A percentile compares a stretch with the other conserved stretches of the same genome.
These are phyloP conservation scores for Helostoma temminkii DNA, from an alignment of 2,797 vertebrate genomes.

Conservation along the genomic window DNA sequence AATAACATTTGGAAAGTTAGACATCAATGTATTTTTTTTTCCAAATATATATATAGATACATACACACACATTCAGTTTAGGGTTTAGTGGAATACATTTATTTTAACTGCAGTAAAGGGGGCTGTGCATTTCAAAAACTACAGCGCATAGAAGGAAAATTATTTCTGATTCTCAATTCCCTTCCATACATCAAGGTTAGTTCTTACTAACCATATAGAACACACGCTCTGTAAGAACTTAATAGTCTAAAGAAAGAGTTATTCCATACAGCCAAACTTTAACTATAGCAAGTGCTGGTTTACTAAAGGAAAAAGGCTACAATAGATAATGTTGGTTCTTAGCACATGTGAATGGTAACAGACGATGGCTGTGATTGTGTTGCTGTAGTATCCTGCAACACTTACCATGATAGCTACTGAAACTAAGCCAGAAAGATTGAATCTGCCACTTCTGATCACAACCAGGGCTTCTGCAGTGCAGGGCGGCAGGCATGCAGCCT, in stretches of 20 bases:
- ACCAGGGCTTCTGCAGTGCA: slow-evolving; percentile 70
- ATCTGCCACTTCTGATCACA: slow-evolving; percentile 65
- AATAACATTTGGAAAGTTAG: slow-evolving; percentile 81
- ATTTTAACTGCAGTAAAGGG: slow-evolving; percentile 60
- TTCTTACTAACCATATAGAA: slow-evolving; percentile 37
- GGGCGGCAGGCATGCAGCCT: slow-evolving; percentile 61
- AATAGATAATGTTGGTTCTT: slow-evolving; percentile 16
- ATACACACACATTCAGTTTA: slow-evolving; percentile 74
- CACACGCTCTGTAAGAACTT: slow-evolving; percentile 12
- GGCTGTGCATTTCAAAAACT: slow-evolving; percentile 50
- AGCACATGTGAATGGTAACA: slow-evolving; percentile 40
- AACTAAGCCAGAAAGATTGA: slow-evolving; percentile 62
- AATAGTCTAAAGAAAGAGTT: slow-evolving; percentile 5
- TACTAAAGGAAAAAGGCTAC: background rate
- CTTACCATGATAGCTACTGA: slow-evolving; percentile 42
- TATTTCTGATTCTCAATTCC: slow-evolving; percentile 24
- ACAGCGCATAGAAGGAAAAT: slow-evolving; percentile 24
- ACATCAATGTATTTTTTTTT: slow-evolving; percentile 82
- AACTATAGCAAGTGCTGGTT: slow-evolving; percentile 8
- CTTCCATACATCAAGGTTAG: slow-evolving; percentile 37
- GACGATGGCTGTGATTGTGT: slow-evolving; percentile 64
- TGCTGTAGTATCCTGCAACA: slow-evolving; percentile 49
- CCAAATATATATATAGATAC: slow-evolving; percentile 61
- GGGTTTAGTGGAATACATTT: slow-evolving; percentile 73
- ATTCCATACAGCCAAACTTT: slow-evolving; percentile 17